Percentiles rank a stretch among this genome's conserved stretches.
Evolutionary conservation across 2,113 vertebrate genomes (phyloP).

Genomic region (Malurus melanocephalus): DNA sequence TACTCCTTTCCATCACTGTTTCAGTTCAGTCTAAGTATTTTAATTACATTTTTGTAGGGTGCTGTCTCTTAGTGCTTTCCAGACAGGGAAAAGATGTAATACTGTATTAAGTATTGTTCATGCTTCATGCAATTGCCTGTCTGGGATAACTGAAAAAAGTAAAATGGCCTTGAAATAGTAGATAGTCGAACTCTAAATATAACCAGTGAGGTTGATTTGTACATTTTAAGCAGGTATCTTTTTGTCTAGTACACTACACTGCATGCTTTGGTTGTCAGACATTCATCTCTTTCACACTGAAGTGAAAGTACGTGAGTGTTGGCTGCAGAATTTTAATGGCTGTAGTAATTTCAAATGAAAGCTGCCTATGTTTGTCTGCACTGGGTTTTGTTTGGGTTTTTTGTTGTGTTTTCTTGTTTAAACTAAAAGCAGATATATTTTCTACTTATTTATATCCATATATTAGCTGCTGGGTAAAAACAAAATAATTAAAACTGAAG

Average conservation of each 20-base stretch:
- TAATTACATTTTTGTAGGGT: neutral
- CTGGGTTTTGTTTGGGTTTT: neutral
- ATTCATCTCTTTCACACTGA: slow-evolving; percentile 19
- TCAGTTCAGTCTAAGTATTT: neutral
- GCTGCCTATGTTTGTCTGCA: neutral
- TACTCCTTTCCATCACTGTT: neutral
- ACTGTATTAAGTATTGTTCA: neutral
- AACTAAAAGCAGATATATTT: neutral
- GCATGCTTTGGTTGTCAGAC: neutral
- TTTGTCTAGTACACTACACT: neutral
- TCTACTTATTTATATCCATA: neutral
- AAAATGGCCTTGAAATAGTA: neutral
- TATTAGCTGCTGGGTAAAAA: neutral
- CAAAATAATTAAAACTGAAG: neutral
- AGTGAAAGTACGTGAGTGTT: slow-evolving; percentile 24
- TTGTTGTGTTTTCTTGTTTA: neutral
- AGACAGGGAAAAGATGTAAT: neutral
- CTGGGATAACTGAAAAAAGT: neutral
- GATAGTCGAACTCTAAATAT: neutral
- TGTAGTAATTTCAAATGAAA: neutral
- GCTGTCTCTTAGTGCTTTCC: neutral
- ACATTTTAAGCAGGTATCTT: slow-evolving; percentile 14
- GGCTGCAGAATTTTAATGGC: slow-evolving; percentile 39
- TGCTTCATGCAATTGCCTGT: neutral
- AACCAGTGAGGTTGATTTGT: neutral